A percentile compares a stretch with the other conserved stretches of the same genome.
phyloP scores from a whole-genome alignment of 1,140 invertebrate genomes.

The Drosophila nebulosa region DNA sequence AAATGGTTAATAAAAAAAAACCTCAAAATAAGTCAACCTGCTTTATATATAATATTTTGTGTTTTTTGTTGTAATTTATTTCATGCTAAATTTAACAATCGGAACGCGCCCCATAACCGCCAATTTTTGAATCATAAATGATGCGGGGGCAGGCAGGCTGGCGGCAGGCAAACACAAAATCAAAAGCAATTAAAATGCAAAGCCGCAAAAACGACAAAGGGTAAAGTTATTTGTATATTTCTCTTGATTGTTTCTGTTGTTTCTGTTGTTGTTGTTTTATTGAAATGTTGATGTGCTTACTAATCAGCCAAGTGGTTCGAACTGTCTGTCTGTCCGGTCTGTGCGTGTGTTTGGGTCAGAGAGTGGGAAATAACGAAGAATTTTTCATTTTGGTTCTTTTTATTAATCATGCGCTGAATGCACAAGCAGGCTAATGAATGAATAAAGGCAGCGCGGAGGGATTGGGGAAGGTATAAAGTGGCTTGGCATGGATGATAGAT shows the following conservation, averaged over 20 bases:
- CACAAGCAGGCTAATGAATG: constrained; percentile 23
- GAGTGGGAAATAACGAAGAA: constrained; percentile 47
- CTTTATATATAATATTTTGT: not conserved
- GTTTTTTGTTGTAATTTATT: constrained; percentile 22
- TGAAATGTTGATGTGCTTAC: constrained; percentile 76
- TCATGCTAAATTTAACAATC: constrained; percentile 49
- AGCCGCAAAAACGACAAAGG: constrained; percentile 44
- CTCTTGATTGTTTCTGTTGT: constrained; percentile 56
- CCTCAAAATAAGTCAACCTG: not conserved
- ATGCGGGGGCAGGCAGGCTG: constrained; percentile 50
- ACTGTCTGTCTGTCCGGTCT: not conserved
- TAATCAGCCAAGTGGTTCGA: constrained; percentile 49
- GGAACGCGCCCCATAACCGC: constrained; percentile 33
- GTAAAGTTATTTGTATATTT: constrained; percentile 24
- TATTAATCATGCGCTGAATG: constrained; percentile 71
- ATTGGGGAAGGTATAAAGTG: not conserved
- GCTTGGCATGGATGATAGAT: not conserved
- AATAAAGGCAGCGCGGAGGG: not conserved
- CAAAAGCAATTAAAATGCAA: constrained; percentile 79
- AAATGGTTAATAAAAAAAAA: not conserved
- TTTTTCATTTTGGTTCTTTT: constrained; percentile 44
- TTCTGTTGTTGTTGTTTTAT: constrained; percentile 57
- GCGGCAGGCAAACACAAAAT: constrained; percentile 27
- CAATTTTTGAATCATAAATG: constrained; percentile 47
- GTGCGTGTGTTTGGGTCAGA: not conserved